Base-by-base conservation (phyloP, 2,113 vertebrate genomes). In the Columba janthina region DNA sequence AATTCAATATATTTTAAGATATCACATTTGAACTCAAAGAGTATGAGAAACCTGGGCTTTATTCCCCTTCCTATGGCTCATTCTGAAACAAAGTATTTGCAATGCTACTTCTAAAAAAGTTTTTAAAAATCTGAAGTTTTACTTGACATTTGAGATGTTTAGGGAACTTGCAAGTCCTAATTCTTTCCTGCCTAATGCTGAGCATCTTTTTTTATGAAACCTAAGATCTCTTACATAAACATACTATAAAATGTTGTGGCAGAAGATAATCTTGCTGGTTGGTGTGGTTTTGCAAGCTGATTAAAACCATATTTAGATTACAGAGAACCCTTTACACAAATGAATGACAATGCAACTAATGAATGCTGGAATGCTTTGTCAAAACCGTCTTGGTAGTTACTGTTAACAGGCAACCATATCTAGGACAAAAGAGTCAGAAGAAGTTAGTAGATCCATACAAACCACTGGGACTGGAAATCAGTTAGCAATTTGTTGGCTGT, bases 251-350 rank as follows among this genome's bases (percentile, higher is more conserved):
- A 86, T 61, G 64, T 34, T 40, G 24, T 48, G 56, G 28, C 19
- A 88, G 56, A 67, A 67, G 19, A 91, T 53, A 88, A 74, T 90
- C 24, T 73, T 8, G 1, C 14, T 82, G 16, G 28, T 42, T 60
- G 50, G 28, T 56, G 51, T 80, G 67, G 54, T 77, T 94, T 96
- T 77, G 38, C 56, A 85, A 83, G 9, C 4, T 71, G 25, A 67
- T 70, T 83, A 70, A 91, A 90, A 54, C 13, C 8, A 21, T 66
- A 36, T 83, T 79, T 79, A 82, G 71, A 76, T 76, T 70, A 85
- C 31, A 21, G 5, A 74, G 10, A 12, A 67, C 28, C 20, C n/a
- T 32, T 85, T 82, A 66, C 3, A 2, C 11, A 90, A 89, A 83
- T 40, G 6, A 83, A 62, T 48, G 36, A 15, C 26, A 60, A 9